Evolutionary conservation across 2,888 invertebrate species (phyloP).

Genomic region (Spicauda simplicius): DNA sequence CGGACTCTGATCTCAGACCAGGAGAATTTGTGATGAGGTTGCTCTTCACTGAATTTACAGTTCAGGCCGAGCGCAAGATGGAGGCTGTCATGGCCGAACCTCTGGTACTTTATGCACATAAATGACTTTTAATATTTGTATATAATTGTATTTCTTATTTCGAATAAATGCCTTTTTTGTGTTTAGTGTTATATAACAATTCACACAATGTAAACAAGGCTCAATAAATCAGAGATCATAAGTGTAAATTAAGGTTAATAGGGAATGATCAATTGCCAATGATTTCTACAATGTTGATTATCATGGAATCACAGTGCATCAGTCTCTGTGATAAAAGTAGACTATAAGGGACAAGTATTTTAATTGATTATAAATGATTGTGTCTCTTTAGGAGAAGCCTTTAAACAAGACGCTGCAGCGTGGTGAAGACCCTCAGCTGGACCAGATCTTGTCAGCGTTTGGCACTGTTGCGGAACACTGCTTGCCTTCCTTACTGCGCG

Average conservation of each 20-base stretch:
- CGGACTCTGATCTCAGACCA: conserved; percentile 90
- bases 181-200: background rate
- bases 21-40: conserved; percentile 99
- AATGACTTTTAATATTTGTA: background rate
- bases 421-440: conserved; percentile 97
- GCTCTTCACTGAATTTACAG: conserved; percentile 97
- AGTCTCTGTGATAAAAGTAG: background rate
- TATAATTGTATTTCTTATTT: too few relatives aligned
- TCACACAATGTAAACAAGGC: background rate
- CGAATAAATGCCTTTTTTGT: background rate
- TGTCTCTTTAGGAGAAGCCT: conserved; percentile 90
- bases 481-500: conserved; percentile 95
- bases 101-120: conserved; percentile 84
- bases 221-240: conserved; percentile 7
- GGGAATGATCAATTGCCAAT: conserved; percentile 11
- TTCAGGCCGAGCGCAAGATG: conserved; percentile 97
- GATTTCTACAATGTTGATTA: conserved; percentile 5
- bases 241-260: conserved; percentile 15
- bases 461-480: conserved; percentile 99
- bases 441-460: conserved; percentile 95
- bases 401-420: conserved; percentile 97
- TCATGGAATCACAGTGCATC: background rate
- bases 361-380: background rate
- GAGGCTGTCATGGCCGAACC: conserved; percentile 97
- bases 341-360: background rate